Evolutionary conservation across 2,888 invertebrate genomes (phyloP).

Genomic region (Caenorhabditis auriculariae): DNA sequence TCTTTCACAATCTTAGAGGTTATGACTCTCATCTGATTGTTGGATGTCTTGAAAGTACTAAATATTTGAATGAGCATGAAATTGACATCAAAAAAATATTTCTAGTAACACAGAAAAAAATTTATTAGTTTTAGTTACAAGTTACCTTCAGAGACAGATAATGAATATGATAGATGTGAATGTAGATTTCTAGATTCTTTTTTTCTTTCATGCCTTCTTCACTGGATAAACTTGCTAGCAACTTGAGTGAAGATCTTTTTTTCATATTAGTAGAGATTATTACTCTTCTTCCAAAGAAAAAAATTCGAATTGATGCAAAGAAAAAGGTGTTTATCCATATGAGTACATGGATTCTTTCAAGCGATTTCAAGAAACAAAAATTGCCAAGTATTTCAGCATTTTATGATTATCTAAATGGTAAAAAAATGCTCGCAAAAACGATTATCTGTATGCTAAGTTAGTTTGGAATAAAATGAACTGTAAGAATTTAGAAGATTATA

Average conservation of each 20-base stretch:
- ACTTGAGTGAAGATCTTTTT: constrained; percentile 23
- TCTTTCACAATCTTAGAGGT: too few relatives aligned
- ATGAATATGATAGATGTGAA: constrained; percentile 2
- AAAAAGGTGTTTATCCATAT: constrained; percentile 57
- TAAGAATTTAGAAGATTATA: too few relatives aligned
- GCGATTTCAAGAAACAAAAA: constrained; percentile 40
- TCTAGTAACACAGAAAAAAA: constrained; percentile 26
- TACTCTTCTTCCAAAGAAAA: constrained; percentile 6
- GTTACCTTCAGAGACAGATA: background rate
- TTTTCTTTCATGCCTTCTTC: constrained; percentile 13
- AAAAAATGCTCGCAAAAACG: constrained; percentile 16
- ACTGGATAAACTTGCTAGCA: constrained; percentile 23
- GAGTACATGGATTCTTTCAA: constrained; percentile 33
- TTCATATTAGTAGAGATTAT: constrained; percentile 11
- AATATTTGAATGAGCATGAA: constrained; percentile 7
- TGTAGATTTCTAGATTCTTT: constrained; percentile 42
- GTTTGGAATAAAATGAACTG: too few relatives aligned
- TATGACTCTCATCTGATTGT: constrained; percentile 32
- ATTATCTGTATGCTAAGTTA: too few relatives aligned
- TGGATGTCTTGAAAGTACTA: constrained; percentile 8
- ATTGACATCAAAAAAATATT: constrained; percentile 20
- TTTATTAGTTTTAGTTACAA: too few relatives aligned
- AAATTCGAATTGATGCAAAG: constrained; percentile 13
- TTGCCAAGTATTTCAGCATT: constrained; percentile 29
- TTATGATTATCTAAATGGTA: constrained; percentile 24